Conservation (phyloP, 2,888 invertebrate genomes). For the Prenolepis imparis region DNA sequence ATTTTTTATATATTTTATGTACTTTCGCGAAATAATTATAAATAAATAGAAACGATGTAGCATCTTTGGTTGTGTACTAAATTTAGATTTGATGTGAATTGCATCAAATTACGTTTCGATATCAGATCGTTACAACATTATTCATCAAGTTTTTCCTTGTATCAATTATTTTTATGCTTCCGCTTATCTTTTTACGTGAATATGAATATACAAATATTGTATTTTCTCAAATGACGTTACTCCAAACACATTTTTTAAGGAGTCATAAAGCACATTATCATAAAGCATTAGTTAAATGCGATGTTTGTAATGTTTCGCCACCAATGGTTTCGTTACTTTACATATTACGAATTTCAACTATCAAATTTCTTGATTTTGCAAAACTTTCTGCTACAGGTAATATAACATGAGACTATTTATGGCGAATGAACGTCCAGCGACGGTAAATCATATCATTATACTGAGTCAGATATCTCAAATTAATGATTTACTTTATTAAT, state of each 20-base stretch:
- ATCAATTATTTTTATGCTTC: neutral
- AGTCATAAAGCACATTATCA: neutral
- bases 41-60: neutral
- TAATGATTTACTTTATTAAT: neutral
- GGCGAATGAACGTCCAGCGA: neutral
- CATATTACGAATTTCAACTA: neutral
- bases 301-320: neutral
- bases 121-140: neutral
- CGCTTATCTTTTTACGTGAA: neutral
- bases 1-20: neutral
- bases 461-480: neutral
- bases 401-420: neutral
- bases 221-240: neutral
- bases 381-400: neutral
- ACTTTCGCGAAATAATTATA: neutral
- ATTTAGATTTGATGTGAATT: constrained; percentile 1
- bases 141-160: neutral
- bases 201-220: neutral
- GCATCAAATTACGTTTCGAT: neutral
- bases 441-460: neutral
- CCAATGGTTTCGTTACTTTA: neutral
- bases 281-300: neutral
- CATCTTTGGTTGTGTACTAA: neutral
- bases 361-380: neutral
- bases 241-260: neutral